Conservation (phyloP, 92 coral and sea anemone genomes). For the Virgularia gustaviana region DNA sequence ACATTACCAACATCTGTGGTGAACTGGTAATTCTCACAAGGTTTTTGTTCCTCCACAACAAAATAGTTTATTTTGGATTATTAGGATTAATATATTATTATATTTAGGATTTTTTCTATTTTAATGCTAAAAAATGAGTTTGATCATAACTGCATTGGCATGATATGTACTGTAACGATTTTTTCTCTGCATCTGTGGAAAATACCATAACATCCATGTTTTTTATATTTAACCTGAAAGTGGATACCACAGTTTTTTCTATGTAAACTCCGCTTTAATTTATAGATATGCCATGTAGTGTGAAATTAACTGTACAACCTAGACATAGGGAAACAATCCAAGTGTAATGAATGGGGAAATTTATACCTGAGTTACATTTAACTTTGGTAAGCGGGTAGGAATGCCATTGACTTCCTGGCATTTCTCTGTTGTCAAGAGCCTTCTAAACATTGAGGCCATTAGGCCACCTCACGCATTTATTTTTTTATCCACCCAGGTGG, state of each 20-base stretch:
- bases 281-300: background rate
- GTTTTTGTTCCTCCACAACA: background rate
- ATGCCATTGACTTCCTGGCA: background rate
- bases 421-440: background rate
- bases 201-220: background rate
- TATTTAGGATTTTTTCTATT: background rate
- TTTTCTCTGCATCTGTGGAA: background rate
- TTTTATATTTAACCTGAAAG: background rate
- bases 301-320: background rate
- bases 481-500: background rate
- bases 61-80: too few relatives aligned
- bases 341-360: background rate
- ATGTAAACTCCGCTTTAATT: background rate
- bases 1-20: slow-evolving; percentile 6
- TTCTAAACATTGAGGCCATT: background rate
- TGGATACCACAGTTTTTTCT: background rate
- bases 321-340: background rate
- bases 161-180: background rate
- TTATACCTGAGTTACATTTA: slow-evolving; percentile 17
- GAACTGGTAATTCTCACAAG: background rate
- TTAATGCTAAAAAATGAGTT: background rate
- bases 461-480: slow-evolving; percentile 9
- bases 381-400: slow-evolving; percentile 15
- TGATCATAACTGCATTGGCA: background rate
- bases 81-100: too few relatives aligned